Evolutionary conservation across 2,888 invertebrate species (phyloP).

Genomic region (Tethea ocularis): DNA sequence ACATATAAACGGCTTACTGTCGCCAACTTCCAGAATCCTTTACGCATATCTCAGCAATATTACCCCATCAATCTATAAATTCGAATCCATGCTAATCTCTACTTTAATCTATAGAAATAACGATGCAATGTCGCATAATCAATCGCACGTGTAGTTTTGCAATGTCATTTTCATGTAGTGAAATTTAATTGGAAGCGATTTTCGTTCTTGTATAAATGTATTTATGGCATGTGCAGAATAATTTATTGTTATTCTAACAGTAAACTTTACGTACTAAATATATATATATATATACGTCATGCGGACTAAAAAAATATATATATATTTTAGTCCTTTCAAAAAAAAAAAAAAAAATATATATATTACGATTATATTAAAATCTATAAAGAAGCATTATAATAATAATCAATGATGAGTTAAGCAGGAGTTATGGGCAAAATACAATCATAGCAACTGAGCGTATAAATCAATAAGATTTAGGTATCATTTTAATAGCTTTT

Average conservation of each 20-base stretch:
- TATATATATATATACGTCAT: slow-evolving; percentile 5
- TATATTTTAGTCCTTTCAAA: too few species aligned
- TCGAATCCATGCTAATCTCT: neutral
- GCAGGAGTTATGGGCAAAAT: slow-evolving; percentile 33
- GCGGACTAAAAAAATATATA: too few species aligned
- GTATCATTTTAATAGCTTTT: neutral
- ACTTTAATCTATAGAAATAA: neutral
- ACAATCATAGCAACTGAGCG: slow-evolving; percentile 29
- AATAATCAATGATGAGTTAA: slow-evolving; percentile 40
- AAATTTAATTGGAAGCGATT: neutral
- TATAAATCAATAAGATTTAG: too few species aligned
- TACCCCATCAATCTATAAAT: neutral
- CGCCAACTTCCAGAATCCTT: slow-evolving; percentile 14
- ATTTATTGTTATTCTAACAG: slow-evolving; percentile 11
- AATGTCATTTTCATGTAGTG: neutral
- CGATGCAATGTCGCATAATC: neutral
- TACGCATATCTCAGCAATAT: slow-evolving; percentile 11
- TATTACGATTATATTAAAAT: slow-evolving; percentile 33
- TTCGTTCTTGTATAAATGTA: neutral
- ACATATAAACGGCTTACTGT: neutral
- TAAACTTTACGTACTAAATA: slow-evolving; percentile 16
- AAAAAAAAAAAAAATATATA: too few species aligned
- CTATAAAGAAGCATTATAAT: slow-evolving; percentile 35
- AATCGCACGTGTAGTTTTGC: neutral
- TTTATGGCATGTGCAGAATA: neutral